Conservation (phyloP, 2,888 invertebrate species). For the Acronicta leporina region DNA sequence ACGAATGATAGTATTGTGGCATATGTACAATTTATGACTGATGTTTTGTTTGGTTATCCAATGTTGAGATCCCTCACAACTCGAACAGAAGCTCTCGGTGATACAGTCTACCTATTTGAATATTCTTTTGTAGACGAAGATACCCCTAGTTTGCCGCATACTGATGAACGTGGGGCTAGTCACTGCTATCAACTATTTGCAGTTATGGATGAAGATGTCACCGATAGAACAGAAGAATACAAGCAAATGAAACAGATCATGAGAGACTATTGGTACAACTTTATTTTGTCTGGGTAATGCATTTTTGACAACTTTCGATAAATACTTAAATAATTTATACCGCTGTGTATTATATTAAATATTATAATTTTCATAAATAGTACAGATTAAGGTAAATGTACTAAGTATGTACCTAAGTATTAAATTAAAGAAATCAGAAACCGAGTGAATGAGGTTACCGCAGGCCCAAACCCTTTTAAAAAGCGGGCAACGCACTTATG, state of each 20-base stretch:
- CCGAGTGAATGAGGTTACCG: no score
- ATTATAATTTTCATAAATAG: no score
- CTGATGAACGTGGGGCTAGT: constrained; percentile 57
- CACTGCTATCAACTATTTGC: constrained; percentile 61
- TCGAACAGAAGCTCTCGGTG: constrained; percentile 52
- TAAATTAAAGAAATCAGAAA: no score
- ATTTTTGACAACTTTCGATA: background rate
- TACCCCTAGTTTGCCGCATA: constrained; percentile 50
- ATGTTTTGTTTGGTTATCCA: constrained; percentile 71
- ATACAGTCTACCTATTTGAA: constrained; percentile 65
- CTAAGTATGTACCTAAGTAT: no score
- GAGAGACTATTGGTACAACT: constrained; percentile 56
- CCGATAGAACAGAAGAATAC: constrained; percentile 41
- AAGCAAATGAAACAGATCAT: constrained; percentile 43
- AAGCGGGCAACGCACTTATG: no score
- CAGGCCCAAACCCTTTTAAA: no score
- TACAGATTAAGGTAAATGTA: no score
- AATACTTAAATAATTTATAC: no score
- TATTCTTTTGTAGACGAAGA: constrained; percentile 63
- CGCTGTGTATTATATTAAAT: no score
- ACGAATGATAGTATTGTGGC: constrained; percentile 36
- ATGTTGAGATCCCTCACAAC: constrained; percentile 60
- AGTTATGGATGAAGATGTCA: constrained; percentile 40
- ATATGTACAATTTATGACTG: constrained; percentile 63
- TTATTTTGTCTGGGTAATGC: constrained; percentile 60